phyloP scores from a whole-genome alignment of 2,113 vertebrate genomes.

The Castor canadensis region DNA sequence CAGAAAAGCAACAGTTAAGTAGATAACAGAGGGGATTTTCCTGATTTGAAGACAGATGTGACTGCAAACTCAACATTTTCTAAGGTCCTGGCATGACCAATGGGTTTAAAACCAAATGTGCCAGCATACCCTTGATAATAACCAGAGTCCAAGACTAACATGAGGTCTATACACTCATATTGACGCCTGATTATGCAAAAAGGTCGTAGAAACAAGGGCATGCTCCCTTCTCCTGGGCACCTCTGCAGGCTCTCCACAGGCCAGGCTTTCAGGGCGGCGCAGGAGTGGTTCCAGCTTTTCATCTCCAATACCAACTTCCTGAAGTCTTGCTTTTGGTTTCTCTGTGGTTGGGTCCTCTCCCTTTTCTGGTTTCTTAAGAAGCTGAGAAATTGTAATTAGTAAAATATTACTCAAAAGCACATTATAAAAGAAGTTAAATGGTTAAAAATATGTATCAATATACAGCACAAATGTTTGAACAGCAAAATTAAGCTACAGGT shows the following conservation, averaged over 20 bases:
- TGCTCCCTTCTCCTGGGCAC: slow-evolving; percentile 92
- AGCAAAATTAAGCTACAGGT: not conserved
- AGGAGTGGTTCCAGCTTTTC: slow-evolving; percentile 88
- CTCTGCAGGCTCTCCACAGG: slow-evolving; percentile 78
- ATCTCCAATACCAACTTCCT: slow-evolving; percentile 87
- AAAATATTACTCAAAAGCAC: slow-evolving; percentile 28
- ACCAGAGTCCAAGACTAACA: not conserved
- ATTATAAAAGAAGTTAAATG: slow-evolving; percentile 32
- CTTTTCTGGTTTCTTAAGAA: slow-evolving; percentile 96
- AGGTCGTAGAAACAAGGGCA: not conserved
- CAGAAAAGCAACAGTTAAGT: rapidly evolving
- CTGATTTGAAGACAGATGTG: not conserved
- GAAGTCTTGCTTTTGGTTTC: slow-evolving; percentile 91
- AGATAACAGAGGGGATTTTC: not conserved
- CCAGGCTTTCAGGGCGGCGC: slow-evolving; percentile 82
- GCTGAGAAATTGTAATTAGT: slow-evolving; percentile 83
- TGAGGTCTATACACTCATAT: rapidly evolving
- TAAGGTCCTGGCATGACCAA: not conserved
- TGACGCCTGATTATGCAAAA: too few relatives aligned
- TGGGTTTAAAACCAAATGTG: not conserved
- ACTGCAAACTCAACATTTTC: not conserved
- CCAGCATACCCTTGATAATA: too few relatives aligned
- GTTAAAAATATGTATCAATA: not conserved
- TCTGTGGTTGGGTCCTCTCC: slow-evolving; percentile 91
- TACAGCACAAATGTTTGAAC: not conserved